Conservation (phyloP, 1,140 invertebrate genomes). For the Trypoxylus dichotomus region DNA sequence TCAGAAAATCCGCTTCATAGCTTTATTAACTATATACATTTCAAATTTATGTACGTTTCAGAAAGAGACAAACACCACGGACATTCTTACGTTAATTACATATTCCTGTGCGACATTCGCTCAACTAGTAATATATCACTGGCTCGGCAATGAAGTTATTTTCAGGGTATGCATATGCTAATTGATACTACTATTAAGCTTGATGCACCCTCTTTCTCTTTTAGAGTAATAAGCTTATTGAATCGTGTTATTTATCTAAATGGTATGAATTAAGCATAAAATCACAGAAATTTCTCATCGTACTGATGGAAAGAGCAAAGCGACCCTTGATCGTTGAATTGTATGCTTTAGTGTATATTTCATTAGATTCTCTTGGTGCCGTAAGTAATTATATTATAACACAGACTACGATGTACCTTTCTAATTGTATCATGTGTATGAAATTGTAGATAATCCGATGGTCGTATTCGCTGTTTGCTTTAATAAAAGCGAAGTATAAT, state of each 20-base stretch:
- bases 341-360: neutral
- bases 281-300: neutral
- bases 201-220: neutral
- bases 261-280: neutral
- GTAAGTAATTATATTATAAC: neutral
- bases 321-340: neutral
- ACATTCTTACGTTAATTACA: neutral
- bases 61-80: neutral
- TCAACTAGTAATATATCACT: neutral
- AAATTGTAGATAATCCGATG: neutral
- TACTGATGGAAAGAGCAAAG: neutral
- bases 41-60: neutral
- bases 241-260: neutral
- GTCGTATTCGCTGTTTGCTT: neutral
- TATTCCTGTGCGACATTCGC: neutral
- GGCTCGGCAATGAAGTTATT: neutral
- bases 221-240: neutral
- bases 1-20: no score
- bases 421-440: neutral
- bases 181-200: neutral
- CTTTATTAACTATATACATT: no score
- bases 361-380: neutral
- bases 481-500: conserved; percentile 11
- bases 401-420: no score
- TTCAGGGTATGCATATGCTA: neutral